Percentiles rank a stretch among this genome's conserved stretches.
Evolutionary conservation across 2,797 vertebrate species (phyloP).

Genomic region (Oreortyx pictus): DNA sequence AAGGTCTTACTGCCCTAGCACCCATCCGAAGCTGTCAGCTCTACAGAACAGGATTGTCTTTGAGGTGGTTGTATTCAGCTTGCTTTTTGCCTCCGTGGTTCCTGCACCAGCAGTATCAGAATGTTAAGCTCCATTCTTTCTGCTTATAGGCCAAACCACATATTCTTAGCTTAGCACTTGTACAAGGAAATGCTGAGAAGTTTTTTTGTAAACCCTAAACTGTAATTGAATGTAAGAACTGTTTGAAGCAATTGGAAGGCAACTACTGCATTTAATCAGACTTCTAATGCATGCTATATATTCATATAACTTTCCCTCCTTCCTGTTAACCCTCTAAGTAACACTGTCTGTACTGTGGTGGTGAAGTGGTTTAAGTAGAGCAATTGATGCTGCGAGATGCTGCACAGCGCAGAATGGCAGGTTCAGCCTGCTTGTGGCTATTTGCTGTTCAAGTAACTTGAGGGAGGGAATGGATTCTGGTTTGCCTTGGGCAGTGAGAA

Average conservation of each 20-base stretch:
- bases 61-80: background rate
- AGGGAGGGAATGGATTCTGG: background rate
- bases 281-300: background rate
- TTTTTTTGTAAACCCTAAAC: background rate
- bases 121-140: background rate
- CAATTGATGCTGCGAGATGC: background rate
- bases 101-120: too few species aligned
- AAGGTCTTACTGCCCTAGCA: background rate
- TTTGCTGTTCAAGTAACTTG: background rate
- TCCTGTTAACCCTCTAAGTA: background rate
- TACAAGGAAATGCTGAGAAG: background rate
- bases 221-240: background rate
- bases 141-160: background rate
- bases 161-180: background rate
- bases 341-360: background rate
- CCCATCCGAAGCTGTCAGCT: background rate
- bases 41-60: background rate
- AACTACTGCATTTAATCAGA: background rate
- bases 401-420: background rate
- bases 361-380: background rate
- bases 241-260: background rate
- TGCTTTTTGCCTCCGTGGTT: background rate
- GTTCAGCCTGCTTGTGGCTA: background rate
- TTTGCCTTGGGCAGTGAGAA: slow-evolving; percentile 3
- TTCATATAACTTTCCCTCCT: background rate